Evolutionary conservation across 2,888 invertebrate genomes (phyloP).

Genomic region (Sminthurides aquaticus): DNA sequence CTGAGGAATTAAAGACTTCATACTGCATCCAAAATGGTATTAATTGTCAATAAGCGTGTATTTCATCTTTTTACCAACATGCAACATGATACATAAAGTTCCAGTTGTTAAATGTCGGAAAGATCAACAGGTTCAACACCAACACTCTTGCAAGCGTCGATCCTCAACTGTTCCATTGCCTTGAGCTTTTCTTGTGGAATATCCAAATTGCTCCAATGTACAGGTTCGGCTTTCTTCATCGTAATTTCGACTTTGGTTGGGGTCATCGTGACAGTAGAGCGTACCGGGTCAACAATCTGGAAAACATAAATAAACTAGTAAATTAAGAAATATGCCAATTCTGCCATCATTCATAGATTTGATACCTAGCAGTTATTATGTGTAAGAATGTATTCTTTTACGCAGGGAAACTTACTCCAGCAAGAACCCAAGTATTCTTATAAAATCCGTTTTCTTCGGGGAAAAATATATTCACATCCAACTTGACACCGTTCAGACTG

Average conservation of each 20-base stretch:
- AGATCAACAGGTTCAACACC: conserved; percentile 64
- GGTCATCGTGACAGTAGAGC: conserved; percentile 67
- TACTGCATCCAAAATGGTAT: too few relatives aligned
- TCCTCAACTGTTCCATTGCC: conserved; percentile 44
- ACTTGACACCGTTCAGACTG: conserved; percentile 73
- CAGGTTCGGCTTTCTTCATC: conserved; percentile 75
- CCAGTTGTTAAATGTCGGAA: conserved; percentile 58
- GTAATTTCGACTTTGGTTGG: conserved; percentile 89
- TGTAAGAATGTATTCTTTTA: too few relatives aligned
- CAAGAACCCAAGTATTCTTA: conserved; percentile 67
- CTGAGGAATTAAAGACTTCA: too few relatives aligned
- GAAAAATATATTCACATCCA: conserved; percentile 67
- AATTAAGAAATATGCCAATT: too few relatives aligned
- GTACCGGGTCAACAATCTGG: conserved; percentile 67
- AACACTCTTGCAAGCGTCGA: conserved; percentile 49
- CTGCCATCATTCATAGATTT: too few relatives aligned
- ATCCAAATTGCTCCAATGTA: conserved; percentile 71
- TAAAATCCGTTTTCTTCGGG: conserved; percentile 68
- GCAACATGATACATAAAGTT: too few relatives aligned
- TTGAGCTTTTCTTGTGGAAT: conserved; percentile 50
- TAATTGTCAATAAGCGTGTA: too few relatives aligned
- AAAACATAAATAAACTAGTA: conserved; percentile 45
- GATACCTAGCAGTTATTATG: too few relatives aligned
- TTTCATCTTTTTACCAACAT: too few relatives aligned
- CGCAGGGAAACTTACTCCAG: conserved; percentile 68